These are phyloP conservation scores for Helicolenus hilgendorfi DNA, from an alignment of 2,797 vertebrate genomes.

Conservation along the genomic window DNA sequence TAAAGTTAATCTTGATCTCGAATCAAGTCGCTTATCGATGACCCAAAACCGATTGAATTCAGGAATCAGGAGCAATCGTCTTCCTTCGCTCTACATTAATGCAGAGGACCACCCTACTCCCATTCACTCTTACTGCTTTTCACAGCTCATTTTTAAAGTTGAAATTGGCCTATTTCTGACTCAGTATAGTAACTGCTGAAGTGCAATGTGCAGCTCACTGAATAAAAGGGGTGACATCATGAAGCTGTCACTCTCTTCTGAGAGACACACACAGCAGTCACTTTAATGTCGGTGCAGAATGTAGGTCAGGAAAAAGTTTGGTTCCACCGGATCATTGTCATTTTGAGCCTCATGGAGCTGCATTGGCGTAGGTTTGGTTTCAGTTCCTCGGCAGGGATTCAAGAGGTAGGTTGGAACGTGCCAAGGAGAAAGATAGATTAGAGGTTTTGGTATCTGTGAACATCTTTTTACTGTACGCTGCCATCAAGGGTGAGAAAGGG, in stretches of 20 bases:
- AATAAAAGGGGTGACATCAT: slow-evolving; percentile 46
- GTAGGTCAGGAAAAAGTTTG: slow-evolving; percentile 41
- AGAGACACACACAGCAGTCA: slow-evolving; percentile 26
- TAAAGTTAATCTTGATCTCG: not conserved
- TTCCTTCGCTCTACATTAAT: slow-evolving; percentile 24
- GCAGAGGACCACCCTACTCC: not conserved
- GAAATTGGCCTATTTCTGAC: slow-evolving; percentile 68
- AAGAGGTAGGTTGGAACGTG: not conserved
- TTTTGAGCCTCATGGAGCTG: not conserved
- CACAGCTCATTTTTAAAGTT: slow-evolving; percentile 41
- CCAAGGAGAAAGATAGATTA: not conserved
- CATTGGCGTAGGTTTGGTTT: not conserved
- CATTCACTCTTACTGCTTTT: slow-evolving; percentile 32
- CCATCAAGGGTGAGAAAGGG: not conserved
- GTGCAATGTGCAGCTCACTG: slow-evolving; percentile 21
- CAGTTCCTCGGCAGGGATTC: not conserved
- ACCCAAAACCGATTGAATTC: slow-evolving; percentile 40
- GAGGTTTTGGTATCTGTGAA: not conserved
- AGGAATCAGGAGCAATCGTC: slow-evolving; percentile 9
- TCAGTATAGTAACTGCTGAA: slow-evolving; percentile 24
- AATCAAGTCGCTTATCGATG: slow-evolving; percentile 28
- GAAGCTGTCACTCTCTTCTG: slow-evolving; percentile 52
- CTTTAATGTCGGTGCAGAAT: slow-evolving; percentile 35
- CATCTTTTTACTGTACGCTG: not conserved
- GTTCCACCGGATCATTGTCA: not conserved